Evolutionary conservation across 2,113 vertebrate genomes (phyloP), one percentile per base, ranked within the genome.

Genomic region (Melanostigma gelatinosum): DNA sequence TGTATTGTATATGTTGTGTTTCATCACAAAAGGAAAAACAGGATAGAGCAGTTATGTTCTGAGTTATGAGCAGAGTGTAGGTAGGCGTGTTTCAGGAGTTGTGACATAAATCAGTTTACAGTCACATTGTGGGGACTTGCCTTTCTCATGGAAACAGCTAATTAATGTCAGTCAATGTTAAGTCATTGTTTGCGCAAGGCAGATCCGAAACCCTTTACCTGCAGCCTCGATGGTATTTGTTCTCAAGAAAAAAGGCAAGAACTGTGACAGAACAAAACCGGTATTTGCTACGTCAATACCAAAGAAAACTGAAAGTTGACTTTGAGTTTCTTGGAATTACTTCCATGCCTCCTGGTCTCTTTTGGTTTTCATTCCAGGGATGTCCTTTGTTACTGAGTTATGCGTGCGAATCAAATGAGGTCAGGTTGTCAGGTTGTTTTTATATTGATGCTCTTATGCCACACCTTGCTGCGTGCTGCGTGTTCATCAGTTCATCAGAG

Each of bases 181-280:
- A 1, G 6, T 38, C 36, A 29, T 29, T 29, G 29, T 29, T 7
- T 8, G 7, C 2, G 40, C 11, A 5, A 42, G 2, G 9, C 40
- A 42, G 11, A 46, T 38, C 10, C 2, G 11, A 54, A 12, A 42
- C 4, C 38, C 7, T 40, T 8, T 8, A 9, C 38, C 38, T 8
- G 12, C 50, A 42, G 40, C 10, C 1, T 1, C 48, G 64, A 65
- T 71, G 0, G 27, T 36, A 75, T 71, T n/a, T 48, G 20, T 75
- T 82, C 61, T 57, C 24, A 27, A 3, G 70, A 84, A 87, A 61
- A 36, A 22, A 38, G 16, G 36, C 36, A 10, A 44, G 4, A 58
- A 48, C 40, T 65, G 20, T 24, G 18, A 42, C 7, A 15, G 18
- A 62, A 57, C 13, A 57, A 58, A 16, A 9, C 55, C 29, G 9